Conservation (phyloP, 1,140 invertebrate species). For the Monomorium pharaonis region DNA sequence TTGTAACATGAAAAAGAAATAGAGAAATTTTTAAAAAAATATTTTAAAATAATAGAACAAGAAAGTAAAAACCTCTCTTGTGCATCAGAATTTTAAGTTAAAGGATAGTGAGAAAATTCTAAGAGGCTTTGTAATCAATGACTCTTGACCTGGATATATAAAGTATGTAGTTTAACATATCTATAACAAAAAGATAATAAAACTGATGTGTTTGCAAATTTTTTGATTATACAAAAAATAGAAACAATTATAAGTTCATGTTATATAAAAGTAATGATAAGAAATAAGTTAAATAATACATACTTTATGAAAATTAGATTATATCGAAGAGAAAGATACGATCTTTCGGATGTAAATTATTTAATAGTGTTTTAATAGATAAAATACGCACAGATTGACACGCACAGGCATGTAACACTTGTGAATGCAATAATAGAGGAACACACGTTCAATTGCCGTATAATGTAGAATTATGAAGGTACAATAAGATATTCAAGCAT, state of each 20-base stretch:
- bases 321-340: neutral
- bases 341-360: constrained; percentile 8
- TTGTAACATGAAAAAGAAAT: neutral
- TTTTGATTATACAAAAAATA: neutral
- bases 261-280: neutral
- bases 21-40: too few species aligned
- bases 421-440: constrained; percentile 5
- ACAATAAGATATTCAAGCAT: constrained; percentile 25
- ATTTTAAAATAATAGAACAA: neutral
- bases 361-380: neutral
- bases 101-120: constrained; percentile 8
- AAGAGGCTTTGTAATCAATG: constrained; percentile 66
- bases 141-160: constrained; percentile 72
- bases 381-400: neutral
- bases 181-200: constrained; percentile 48
- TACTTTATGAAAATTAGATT: constrained; percentile 13
- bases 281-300: constrained; percentile 10
- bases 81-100: constrained; percentile 14
- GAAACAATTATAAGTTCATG: neutral
- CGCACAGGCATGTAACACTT: neutral
- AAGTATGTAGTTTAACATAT: constrained; percentile 67
- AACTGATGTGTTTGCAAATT: constrained; percentile 16
- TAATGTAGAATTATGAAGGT: constrained; percentile 50
- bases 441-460: constrained; percentile 40
- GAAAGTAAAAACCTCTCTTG: neutral